These are phyloP conservation scores for Condylura cristata DNA, from an alignment of 2,113 vertebrate species.

Conservation along the genomic window DNA sequence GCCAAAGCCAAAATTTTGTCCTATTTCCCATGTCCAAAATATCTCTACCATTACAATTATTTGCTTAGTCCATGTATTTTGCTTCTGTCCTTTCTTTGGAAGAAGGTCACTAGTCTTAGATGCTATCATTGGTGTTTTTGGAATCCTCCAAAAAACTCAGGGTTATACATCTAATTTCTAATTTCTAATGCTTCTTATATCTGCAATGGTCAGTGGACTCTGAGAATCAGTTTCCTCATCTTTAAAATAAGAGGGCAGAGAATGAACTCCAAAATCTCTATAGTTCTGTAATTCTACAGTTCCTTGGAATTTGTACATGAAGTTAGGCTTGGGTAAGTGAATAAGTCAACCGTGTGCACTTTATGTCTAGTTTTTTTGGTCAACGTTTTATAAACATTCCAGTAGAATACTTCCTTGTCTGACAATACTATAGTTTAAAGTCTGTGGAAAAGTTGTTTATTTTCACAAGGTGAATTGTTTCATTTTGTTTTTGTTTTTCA, in stretches of 20 bases:
- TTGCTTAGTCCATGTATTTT: conserved; percentile 17
- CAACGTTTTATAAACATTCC: not conserved
- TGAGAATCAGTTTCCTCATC: not conserved
- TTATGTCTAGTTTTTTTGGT: not conserved
- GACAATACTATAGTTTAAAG: conserved; percentile 20
- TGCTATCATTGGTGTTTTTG: not conserved
- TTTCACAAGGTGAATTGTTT: conserved; percentile 1
- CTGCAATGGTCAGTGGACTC: not conserved
- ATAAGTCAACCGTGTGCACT: not conserved
- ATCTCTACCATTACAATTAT: not conserved
- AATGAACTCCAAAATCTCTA: not conserved
- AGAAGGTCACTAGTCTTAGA: not conserved
- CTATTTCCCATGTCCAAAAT: not conserved
- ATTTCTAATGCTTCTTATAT: not conserved
- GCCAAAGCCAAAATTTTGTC: not conserved
- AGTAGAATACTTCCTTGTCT: not conserved
- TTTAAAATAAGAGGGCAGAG: not conserved
- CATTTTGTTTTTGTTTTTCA: conserved; percentile 25
- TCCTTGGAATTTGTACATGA: not conserved
- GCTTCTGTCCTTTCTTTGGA: not conserved
- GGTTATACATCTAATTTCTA: not conserved
- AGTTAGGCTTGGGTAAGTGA: not conserved
- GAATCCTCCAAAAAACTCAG: not conserved
- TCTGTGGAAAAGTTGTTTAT: not conserved
- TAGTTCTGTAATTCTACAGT: not conserved